Conservation (phyloP, 2,113 vertebrate species). For the Nycticryphes semicollaris region DNA sequence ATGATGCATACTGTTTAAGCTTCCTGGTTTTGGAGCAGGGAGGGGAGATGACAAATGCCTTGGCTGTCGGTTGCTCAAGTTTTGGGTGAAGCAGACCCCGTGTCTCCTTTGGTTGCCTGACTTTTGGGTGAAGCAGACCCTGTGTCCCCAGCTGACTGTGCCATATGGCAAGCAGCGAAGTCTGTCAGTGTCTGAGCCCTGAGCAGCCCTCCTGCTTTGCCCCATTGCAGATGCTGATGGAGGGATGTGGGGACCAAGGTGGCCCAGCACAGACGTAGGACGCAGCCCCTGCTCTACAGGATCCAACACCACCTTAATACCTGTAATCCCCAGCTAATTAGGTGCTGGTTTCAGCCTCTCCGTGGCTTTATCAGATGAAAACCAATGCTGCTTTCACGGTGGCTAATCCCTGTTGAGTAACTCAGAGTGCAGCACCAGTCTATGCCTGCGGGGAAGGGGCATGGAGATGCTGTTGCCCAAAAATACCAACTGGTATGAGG, state of each 20-base stretch:
- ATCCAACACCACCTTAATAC: neutral
- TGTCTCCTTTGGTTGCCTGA: neutral
- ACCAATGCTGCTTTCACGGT: neutral
- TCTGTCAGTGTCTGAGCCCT: neutral
- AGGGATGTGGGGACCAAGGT: neutral
- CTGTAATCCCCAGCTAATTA: neutral
- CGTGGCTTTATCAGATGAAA: neutral
- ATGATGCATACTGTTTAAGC: constrained; percentile 65
- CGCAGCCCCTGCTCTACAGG: too few species aligned
- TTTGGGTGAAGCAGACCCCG: neutral
- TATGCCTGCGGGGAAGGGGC: fast-evolving
- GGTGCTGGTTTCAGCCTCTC: neutral
- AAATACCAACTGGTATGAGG: neutral
- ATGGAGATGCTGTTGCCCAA: neutral
- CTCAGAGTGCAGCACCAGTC: neutral
- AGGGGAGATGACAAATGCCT: neutral
- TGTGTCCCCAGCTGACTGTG: neutral
- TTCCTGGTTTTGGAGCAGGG: neutral
- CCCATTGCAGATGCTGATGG: fast-evolving
- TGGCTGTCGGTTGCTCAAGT: neutral
- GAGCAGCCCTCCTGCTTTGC: neutral
- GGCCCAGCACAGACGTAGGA: neutral
- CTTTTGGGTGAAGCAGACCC: too few species aligned
- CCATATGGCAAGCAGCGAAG: fast-evolving
- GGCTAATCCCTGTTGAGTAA: neutral